Evolutionary conservation across 2,888 invertebrate genomes (phyloP).

Genomic region (Ephialtes manifestator): DNA sequence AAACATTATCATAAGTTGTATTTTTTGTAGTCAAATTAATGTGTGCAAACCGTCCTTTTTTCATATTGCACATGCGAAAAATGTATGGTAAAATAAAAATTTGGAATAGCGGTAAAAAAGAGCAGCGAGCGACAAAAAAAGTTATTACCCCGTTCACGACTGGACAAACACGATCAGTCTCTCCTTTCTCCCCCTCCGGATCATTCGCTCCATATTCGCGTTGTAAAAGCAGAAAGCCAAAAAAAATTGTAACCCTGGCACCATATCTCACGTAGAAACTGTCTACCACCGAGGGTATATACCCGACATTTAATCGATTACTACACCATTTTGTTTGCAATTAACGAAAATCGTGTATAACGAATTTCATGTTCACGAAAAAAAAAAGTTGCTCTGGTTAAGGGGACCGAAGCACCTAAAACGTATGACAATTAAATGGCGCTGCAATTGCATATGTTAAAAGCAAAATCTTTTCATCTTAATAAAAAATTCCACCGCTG

Average conservation of each 20-base stretch:
- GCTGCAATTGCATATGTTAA: no score
- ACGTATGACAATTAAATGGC: neutral
- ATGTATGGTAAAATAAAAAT: slow-evolving; percentile 66
- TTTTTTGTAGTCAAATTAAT: neutral
- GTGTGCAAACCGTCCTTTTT: no score
- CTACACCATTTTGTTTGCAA: slow-evolving; percentile 30
- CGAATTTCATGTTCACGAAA: neutral
- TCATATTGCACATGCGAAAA: slow-evolving; percentile 27
- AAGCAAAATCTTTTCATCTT: no score
- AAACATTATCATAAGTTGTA: no score
- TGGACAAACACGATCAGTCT: slow-evolving; percentile 26
- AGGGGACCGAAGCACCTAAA: neutral
- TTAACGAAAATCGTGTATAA: slow-evolving; percentile 19
- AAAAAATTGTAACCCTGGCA: slow-evolving; percentile 3
- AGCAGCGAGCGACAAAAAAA: slow-evolving; percentile 58
- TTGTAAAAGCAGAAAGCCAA: slow-evolving; percentile 44
- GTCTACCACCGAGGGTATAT: slow-evolving; percentile 45
- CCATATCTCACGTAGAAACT: slow-evolving; percentile 64
- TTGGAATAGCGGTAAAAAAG: slow-evolving; percentile 52
- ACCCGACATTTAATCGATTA: slow-evolving; percentile 53
- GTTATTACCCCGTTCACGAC: slow-evolving; percentile 64
- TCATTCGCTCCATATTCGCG: slow-evolving; percentile 43
- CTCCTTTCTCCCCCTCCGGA: neutral
- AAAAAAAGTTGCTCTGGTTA: no score
- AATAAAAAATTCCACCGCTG: no score